Evolutionary conservation across 1,140 invertebrate species (phyloP), one percentile per base, ranked within the genome.

Genomic region (Pogonognathellus flavescens): DNA sequence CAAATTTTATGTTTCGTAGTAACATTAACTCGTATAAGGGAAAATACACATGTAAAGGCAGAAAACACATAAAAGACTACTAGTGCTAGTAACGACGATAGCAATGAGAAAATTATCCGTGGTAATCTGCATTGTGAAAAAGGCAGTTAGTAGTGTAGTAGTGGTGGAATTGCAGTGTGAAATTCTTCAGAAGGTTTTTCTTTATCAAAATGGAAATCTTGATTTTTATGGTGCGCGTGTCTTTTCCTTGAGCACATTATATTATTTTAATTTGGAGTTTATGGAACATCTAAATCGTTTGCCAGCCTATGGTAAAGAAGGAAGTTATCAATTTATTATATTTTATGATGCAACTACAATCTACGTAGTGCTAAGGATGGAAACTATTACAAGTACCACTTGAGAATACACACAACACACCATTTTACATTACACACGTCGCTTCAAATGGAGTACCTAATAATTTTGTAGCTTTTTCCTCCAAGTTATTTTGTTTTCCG

Each of bases 251-350:
- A 55, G 11, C 11, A 55, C 16, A 31, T 22, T 66, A 25, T 66
- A 13, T 31, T 66, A 11, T 76, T 76, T 49, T 50, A 49, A 41
- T 70, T 7, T 76, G 41, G 14, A 18, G 41, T 76, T 1, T 20
- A 70, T 25, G 25, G 31, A 16, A 16, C n/a, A n/a, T 0, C 13
- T 76, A 76, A 49, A 76, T 76, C 25, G 49, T 76, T n/a, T 49
- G 22, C n/a, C 10, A 76, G 53, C 53, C 11, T 57, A 57, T 18
- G 16, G 25, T 70, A 14, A 14, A 6, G 70, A n/a, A 41, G 70
- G 70, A 76, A 76, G 41, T 76, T 31, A 76, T 76, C 66, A 76
- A 76, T 76, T 76, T 50, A 76, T 76, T 49, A n/a, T 41, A 41
- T 41, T 76, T 16, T 76, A 49, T 49, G 11, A 8, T 49, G 7